phyloP scores from a whole-genome alignment of 2,797 vertebrate species.

The Mus caroli region DNA sequence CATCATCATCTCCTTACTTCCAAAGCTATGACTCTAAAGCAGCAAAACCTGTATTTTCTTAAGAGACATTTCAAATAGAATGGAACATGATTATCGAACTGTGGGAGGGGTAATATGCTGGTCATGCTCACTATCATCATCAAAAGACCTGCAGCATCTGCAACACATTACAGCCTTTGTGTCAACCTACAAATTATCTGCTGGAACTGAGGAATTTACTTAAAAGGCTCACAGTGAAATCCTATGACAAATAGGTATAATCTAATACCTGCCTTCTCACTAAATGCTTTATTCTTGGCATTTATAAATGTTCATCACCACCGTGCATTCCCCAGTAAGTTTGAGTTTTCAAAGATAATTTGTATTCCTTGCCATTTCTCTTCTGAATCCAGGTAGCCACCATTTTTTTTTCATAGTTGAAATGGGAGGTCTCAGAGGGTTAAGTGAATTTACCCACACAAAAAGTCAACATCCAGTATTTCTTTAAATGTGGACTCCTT shows the following conservation, averaged over 20 bases:
- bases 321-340: slow-evolving; percentile 73
- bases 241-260: slow-evolving; percentile 77
- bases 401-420: slow-evolving; percentile 52
- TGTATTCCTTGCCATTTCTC: slow-evolving; percentile 70
- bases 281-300: slow-evolving; percentile 79
- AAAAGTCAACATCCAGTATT: slow-evolving; percentile 74
- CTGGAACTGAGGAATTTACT: slow-evolving; percentile 79
- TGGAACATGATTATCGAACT: neutral
- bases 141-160: slow-evolving; percentile 60
- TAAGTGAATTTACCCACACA: slow-evolving; percentile 73
- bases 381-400: slow-evolving; percentile 60
- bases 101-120: neutral
- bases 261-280: slow-evolving; percentile 66
- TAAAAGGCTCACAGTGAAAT: slow-evolving; percentile 80
- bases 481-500: slow-evolving; percentile 78
- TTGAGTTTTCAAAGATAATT: slow-evolving; percentile 73
- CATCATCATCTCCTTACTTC: neutral
- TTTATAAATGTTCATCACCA: slow-evolving; percentile 78
- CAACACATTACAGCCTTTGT: slow-evolving; percentile 70
- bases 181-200: slow-evolving; percentile 77
- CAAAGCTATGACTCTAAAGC: neutral
- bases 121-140: neutral
- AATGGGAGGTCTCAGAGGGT: slow-evolving; percentile 67
- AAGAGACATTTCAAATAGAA: neutral
- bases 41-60: neutral